Conservation (phyloP, 2,888 invertebrate genomes). For the Cheilosia grossa region DNA sequence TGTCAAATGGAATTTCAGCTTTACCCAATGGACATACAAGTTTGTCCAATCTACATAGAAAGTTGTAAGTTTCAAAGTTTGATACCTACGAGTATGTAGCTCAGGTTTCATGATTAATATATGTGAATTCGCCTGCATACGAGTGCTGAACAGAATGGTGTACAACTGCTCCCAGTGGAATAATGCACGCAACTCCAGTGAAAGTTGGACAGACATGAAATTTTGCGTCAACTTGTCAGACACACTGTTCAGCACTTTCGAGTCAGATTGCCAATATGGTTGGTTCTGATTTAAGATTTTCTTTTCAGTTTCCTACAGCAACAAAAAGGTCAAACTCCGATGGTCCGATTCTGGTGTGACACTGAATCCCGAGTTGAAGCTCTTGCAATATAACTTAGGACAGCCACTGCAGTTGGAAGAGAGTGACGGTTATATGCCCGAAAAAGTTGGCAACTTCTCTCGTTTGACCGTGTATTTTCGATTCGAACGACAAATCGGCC, state of each 20-base stretch:
- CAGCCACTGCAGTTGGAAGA: slow-evolving; percentile 89
- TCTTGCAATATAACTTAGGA: slow-evolving; percentile 91
- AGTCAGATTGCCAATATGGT: neutral
- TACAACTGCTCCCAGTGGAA: no score
- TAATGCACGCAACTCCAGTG: no score
- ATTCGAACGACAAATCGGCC: slow-evolving; percentile 93
- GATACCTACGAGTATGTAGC: neutral
- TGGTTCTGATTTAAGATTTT: slow-evolving; percentile 11
- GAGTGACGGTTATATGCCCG: slow-evolving; percentile 89
- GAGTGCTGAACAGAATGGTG: no score
- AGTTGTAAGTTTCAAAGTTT: slow-evolving; percentile 88
- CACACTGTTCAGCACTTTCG: neutral
- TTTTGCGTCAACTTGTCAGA: neutral
- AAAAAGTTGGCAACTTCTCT: slow-evolving; percentile 93
- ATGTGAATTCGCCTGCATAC: no score
- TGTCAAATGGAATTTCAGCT: slow-evolving; percentile 95
- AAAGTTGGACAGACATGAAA: no score
- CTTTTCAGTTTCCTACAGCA: slow-evolving; percentile 90
- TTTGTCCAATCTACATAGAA: slow-evolving; percentile 92
- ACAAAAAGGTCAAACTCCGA: slow-evolving; percentile 89
- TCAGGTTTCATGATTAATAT: neutral
- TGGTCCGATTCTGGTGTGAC: slow-evolving; percentile 91
- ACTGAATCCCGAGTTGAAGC: slow-evolving; percentile 90
- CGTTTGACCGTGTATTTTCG: slow-evolving; percentile 90
- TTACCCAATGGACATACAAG: slow-evolving; percentile 94